Conservation (phyloP, 2,888 invertebrate species). For the Agonopterix arenella region DNA sequence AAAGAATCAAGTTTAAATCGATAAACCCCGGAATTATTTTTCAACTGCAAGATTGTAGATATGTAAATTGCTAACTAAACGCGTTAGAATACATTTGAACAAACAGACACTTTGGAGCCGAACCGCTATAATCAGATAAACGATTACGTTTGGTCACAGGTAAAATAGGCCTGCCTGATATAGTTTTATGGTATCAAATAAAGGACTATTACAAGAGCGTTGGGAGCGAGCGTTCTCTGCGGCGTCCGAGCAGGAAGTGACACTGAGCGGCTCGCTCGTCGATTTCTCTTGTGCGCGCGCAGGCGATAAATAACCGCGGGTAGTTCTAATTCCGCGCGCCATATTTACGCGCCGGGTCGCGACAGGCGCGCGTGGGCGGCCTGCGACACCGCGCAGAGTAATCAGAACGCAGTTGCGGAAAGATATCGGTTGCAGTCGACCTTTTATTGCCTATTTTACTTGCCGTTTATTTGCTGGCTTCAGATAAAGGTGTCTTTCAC, state of each 20-base stretch:
- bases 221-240: slow-evolving; percentile 37
- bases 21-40: too few relatives aligned
- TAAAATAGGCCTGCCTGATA: slow-evolving; percentile 28
- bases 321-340: slow-evolving; percentile 65
- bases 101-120: slow-evolving; percentile 18
- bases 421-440: slow-evolving; percentile 26
- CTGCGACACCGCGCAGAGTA: slow-evolving; percentile 40
- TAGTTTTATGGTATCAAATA: slow-evolving; percentile 51
- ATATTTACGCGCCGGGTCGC: slow-evolving; percentile 57
- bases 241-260: slow-evolving; percentile 56
- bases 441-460: slow-evolving; percentile 22
- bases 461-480: not conserved
- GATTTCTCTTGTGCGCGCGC: slow-evolving; percentile 32
- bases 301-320: slow-evolving; percentile 61
- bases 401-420: slow-evolving; percentile 43
- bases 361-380: slow-evolving; percentile 28
- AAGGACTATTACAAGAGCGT: slow-evolving; percentile 48
- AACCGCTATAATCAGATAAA: slow-evolving; percentile 26
- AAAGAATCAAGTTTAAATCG: too few relatives aligned
- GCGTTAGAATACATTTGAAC: slow-evolving; percentile 11
- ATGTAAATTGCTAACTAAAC: slow-evolving; percentile 4
- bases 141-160: slow-evolving; percentile 20
- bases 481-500: not conserved
- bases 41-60: slow-evolving; percentile 1
- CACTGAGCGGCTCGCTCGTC: slow-evolving; percentile 23